phyloP scores from a whole-genome alignment of 2,113 vertebrate genomes.

The Percopsis transmontana region DNA sequence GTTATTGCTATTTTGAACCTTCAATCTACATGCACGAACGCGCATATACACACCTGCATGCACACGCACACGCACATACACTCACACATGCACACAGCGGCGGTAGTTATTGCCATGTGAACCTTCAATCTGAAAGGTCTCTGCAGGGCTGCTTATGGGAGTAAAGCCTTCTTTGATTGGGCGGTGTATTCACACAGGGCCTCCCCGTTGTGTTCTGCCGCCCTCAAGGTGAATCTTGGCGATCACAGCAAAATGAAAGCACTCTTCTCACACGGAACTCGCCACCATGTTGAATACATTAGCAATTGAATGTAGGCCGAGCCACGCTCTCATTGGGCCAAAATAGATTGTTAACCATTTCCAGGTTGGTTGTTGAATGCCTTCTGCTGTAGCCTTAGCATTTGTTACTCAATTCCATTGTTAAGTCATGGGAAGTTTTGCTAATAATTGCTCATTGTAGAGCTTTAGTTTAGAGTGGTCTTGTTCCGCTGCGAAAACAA shows the following conservation, averaged over 20 bases:
- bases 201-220: conserved; percentile 26
- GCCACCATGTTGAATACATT: conserved; percentile 30
- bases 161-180: conserved; percentile 58
- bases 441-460: no score
- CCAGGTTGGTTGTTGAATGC: conserved; percentile 8
- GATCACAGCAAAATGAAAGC: conserved; percentile 30
- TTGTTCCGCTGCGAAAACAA: no score
- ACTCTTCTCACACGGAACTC: conserved; percentile 31
- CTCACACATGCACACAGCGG: conserved; percentile 13
- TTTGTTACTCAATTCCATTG: no score
- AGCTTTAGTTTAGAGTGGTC: no score
- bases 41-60: background rate
- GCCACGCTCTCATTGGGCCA: conserved; percentile 11
- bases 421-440: no score
- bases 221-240: conserved; percentile 20
- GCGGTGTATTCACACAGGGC: conserved; percentile 39
- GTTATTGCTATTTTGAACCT: background rate
- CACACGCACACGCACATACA: conserved; percentile 10
- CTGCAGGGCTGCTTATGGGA: conserved; percentile 35
- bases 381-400: no score
- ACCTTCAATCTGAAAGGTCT: conserved; percentile 42
- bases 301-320: conserved; percentile 20
- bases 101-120: conserved; percentile 38
- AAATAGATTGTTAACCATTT: conserved; percentile 24
- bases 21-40: background rate